Evolutionary conservation across 2,888 invertebrate species (phyloP), one percentile per base, ranked within the genome.

Genomic region (Latrodectus hesperus): DNA sequence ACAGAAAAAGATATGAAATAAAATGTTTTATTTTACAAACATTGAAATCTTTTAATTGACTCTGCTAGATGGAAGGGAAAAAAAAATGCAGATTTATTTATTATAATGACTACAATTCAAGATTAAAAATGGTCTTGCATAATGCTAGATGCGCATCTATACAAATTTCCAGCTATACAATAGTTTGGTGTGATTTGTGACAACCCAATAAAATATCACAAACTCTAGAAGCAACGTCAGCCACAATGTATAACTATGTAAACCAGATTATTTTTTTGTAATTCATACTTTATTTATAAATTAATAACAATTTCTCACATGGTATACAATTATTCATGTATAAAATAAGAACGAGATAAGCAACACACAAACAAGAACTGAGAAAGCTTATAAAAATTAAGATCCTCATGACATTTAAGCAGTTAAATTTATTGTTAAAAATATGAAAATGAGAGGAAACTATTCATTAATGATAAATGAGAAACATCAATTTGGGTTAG

Each of bases 61-160:
- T 49, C 74, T 81, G 52, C 75, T 82, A 82, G 75, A 60, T 60
- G 60, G 49, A 60, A 26, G 38, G 75, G 68, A 55, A 70, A 75
- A 70, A 73, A 55, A 60, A 60, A 60, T 11, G 67, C 67, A 68
- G 67, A 68, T 68, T 75, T 82, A 82, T 53, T 67, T 82, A 68
- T 26, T 75, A 82, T 68, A 67, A 72, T 72, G 72, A 76, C 82
- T 82, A 75, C 68, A 75, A 14, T 22, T 70, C 74, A 70, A 82
- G 82, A 68, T 82, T 82, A 82, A 82, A 60, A 82, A 82, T 82
- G 75, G 75, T 82, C 82, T 75, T 75, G 82, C 82, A 55, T 82
- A 75, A 38, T 75, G 51, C 82, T 82, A 82, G 75, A 74, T 77
- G 67, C 17, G 70, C 55, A 70, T 82, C 75, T 75, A 82, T 75